Conservation (phyloP, 2,888 invertebrate species). For the Pecten maximus region DNA sequence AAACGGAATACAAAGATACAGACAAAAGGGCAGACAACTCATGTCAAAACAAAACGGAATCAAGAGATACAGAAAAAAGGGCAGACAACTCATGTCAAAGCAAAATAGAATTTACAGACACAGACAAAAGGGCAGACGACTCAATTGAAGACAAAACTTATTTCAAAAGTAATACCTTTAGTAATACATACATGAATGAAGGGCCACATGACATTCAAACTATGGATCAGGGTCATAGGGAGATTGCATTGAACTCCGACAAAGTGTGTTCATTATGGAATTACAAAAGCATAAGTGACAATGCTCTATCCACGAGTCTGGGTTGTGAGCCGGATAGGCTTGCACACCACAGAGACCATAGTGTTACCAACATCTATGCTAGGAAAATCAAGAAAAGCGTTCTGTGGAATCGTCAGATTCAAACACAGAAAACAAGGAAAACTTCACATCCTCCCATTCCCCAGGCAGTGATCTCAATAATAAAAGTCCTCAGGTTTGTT, state of each 20-base stretch:
- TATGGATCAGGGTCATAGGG: background rate
- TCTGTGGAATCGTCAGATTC: constrained; percentile 13
- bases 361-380: background rate
- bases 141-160: too few relatives aligned
- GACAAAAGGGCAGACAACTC: too few relatives aligned
- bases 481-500: background rate
- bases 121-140: too few relatives aligned
- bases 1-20: too few relatives aligned
- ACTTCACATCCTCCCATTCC: background rate
- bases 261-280: constrained; percentile 13
- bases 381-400: background rate
- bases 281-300: background rate
- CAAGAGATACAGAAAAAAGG: too few relatives aligned
- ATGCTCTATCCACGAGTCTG: background rate
- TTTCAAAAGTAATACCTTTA: background rate
- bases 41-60: too few relatives aligned
- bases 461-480: background rate
- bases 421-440: constrained; percentile 2
- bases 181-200: background rate
- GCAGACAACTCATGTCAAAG: too few relatives aligned
- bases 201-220: background rate
- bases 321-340: background rate
- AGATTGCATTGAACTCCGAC: background rate
- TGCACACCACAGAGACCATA: background rate
- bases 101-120: too few relatives aligned